Evolutionary conservation across 1,140 invertebrate genomes (phyloP).

Genomic region (Ostrea denselamellosa): DNA sequence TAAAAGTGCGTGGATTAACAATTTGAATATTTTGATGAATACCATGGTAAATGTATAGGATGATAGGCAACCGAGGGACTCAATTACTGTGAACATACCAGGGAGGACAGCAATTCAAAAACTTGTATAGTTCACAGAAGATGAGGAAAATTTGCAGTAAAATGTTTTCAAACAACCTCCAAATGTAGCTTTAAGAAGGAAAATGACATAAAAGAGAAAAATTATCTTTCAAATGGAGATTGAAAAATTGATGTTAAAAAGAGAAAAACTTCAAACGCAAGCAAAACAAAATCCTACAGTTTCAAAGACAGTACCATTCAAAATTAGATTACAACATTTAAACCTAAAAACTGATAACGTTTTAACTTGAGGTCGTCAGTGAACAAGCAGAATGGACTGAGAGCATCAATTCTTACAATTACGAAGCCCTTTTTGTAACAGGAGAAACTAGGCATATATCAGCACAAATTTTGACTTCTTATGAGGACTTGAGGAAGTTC

Average conservation of each 20-base stretch:
- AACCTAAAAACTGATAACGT: slow-evolving; percentile 27
- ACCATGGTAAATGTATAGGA: background rate
- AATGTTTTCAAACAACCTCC: background rate
- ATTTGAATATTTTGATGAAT: background rate
- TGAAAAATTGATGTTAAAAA: slow-evolving; percentile 38
- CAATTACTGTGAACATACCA: background rate
- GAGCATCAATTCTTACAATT: slow-evolving; percentile 38
- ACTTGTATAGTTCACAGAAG: background rate
- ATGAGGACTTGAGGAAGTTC: slow-evolving; percentile 39
- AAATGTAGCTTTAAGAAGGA: background rate
- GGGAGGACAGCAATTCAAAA: background rate
- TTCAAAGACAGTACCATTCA: background rate
- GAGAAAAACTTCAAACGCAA: slow-evolving; percentile 29
- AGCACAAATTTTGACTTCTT: background rate
- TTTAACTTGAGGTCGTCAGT: slow-evolving; percentile 43
- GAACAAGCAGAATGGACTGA: slow-evolving; percentile 30
- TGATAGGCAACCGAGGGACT: background rate
- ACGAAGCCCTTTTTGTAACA: slow-evolving; percentile 41
- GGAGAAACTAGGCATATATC: slow-evolving; percentile 33
- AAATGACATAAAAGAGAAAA: background rate
- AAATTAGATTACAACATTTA: slow-evolving; percentile 42
- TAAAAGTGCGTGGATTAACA: background rate
- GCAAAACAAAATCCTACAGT: background rate
- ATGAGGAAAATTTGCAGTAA: background rate
- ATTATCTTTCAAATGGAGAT: background rate